Evolutionary conservation across 2,888 invertebrate species (phyloP).

Genomic region (Myopa tessellatipennis): DNA sequence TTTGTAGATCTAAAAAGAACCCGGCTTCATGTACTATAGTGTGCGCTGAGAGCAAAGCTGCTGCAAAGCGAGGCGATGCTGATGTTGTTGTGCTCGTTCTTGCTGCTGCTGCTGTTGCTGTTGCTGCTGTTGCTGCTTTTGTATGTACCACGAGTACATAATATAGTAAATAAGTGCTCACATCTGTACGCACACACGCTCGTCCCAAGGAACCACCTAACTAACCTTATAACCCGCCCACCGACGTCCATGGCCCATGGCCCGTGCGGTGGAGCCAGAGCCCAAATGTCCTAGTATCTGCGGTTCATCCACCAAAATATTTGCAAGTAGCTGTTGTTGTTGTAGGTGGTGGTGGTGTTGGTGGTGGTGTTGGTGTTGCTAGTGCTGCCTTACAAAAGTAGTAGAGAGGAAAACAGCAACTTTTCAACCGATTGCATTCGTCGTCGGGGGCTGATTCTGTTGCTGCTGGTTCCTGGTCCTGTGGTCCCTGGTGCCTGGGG

Average conservation of each 20-base stretch:
- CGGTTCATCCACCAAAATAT: conserved; percentile 44
- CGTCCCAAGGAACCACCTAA: neutral
- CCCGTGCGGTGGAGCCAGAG: conserved; percentile 29
- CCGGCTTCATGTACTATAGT: no score
- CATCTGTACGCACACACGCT: conserved; percentile 32
- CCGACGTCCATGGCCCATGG: neutral
- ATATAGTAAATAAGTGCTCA: conserved; percentile 27
- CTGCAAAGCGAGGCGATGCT: no score
- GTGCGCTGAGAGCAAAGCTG: no score
- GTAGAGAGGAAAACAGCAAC: conserved; percentile 18
- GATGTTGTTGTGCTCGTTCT: no score
- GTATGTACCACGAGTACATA: neutral
- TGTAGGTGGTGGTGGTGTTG: conserved; percentile 10
- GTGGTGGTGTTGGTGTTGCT: conserved; percentile 22
- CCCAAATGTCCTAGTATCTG: conserved; percentile 37
- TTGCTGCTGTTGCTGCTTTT: neutral
- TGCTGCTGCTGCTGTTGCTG: conserved; percentile 13
- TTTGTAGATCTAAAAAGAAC: no score
- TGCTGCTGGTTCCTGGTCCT: neutral
- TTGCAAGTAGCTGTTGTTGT: conserved; percentile 41
- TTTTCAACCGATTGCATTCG: conserved; percentile 41
- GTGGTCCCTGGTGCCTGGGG: neutral
- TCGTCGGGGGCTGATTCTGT: conserved; percentile 17
- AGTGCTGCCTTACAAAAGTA: conserved; percentile 6
- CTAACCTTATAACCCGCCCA: neutral